Base-by-base conservation (phyloP, 2,113 vertebrate genomes). In the Poeciliopsis prolifica region DNA sequence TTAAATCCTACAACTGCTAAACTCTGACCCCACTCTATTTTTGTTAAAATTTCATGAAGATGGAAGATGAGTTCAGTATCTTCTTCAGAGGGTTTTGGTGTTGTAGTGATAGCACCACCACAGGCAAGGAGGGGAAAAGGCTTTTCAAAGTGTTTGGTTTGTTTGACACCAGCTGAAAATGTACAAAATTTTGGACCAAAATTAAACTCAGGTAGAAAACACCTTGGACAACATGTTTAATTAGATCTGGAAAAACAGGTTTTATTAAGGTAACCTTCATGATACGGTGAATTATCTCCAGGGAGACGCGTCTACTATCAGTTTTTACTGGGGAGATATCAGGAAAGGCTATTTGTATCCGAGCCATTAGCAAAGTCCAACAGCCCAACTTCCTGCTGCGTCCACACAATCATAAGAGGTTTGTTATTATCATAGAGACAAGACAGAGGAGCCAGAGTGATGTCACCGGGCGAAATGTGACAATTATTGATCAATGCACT, bases 401-500 rank as follows among this genome's bases (percentile, higher is more conserved):
- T 6, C 14, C 12, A 30, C n/a, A 75, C 62, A 79, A 70, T 67
- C 22, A 68, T 63, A n/a, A 61, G 70, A 72, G 48, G 33, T 65
- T 7, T 3, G 28, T 58, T 64, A 62, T 72, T 79, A 63, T 81
- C 63, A 62, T 15, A 58, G 26, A n/a, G 30, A 75, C 72, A 65
- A 60, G 72, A 65, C 13, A 2, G 19, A 30, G 40, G 44, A 77
- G 79, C 62, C 14, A 0, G 13, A 61, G 24, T 29, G 67, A 58
- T 67, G 72, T 74, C 7, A 73, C 44, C 14, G 3, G 31, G 78
- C 77, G 26, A 73, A 67, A 72, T 77, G 42, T 61, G 51, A 73
- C 54, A 70, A 86, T 64, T 29, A 78, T 75, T 17, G 70, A 72
- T 70, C 26, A 42, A 69, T 61, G 30, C 61, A 61, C 64, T 68